Evolutionary conservation across 1,140 invertebrate species (phyloP).

Genomic region (Anoplophora glabripennis): DNA sequence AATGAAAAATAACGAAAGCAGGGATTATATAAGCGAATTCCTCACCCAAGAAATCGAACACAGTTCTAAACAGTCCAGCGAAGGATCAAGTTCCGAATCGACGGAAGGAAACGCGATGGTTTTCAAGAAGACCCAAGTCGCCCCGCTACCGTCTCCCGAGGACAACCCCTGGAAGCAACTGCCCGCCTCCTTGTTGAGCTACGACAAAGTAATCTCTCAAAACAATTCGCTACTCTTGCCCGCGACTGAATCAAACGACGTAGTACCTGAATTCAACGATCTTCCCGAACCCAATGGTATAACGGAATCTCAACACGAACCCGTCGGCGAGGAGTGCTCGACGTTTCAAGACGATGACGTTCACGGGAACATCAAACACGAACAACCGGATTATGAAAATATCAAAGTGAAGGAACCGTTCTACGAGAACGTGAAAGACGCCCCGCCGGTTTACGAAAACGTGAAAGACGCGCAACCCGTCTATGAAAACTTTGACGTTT

Average conservation of each 20-base stretch:
- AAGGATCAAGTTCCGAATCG: conserved; percentile 12
- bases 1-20: not conserved
- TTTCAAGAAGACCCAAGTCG: conserved; percentile 22
- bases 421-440: conserved; percentile 18
- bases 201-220: conserved; percentile 17
- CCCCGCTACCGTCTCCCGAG: conserved; percentile 45
- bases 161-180: conserved; percentile 46
- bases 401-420: conserved; percentile 3
- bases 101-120: conserved; percentile 6
- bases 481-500: conserved; percentile 22
- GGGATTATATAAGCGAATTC: conserved; percentile 24
- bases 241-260: not conserved
- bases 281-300: not conserved
- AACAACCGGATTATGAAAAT: conserved; percentile 14
- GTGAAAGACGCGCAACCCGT: not conserved
- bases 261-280: not conserved
- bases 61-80: not conserved
- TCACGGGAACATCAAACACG: conserved; percentile 12
- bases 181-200: conserved; percentile 37
- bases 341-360: not conserved
- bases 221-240: not conserved
- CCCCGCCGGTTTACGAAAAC: not conserved
- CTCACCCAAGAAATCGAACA: conserved; percentile 26
- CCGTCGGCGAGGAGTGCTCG: not conserved
- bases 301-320: not conserved